Conservation (phyloP, 2,113 vertebrate species). For the Cebus imitator region DNA sequence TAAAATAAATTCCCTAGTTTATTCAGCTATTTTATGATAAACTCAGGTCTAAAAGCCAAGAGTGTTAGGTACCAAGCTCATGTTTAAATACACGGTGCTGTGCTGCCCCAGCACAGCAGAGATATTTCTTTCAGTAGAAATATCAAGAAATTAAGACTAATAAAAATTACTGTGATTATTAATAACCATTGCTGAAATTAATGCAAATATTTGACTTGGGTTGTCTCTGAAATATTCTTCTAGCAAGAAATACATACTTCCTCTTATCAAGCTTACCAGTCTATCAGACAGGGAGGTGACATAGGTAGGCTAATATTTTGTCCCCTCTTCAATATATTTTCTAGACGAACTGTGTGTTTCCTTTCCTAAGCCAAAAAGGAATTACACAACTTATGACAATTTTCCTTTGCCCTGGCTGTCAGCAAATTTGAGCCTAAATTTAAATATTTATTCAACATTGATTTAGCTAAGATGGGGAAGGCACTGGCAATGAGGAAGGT, state of each 20-base stretch:
- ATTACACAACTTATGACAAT: constrained; percentile 6
- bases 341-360: not conserved
- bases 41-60: not conserved
- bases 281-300: not conserved
- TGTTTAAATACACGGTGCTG: not conserved
- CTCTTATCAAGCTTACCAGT: not conserved
- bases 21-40: not conserved
- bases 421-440: constrained; percentile 15
- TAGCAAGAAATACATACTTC: not conserved
- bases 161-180: not conserved
- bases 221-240: not conserved
- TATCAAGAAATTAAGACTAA: not conserved
- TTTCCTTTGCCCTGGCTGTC: not conserved
- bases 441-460: constrained; percentile 33
- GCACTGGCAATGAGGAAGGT: not conserved
- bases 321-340: not conserved
- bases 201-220: not conserved
- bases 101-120: not conserved
- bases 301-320: not conserved
- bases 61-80: not conserved
- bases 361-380: not conserved
- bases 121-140: not conserved
- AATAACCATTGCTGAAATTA: not conserved
- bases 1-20: not conserved
- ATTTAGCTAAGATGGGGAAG: not conserved